Conservation (phyloP, 2,888 invertebrate species). For the Nephrotoma guestfalica region DNA sequence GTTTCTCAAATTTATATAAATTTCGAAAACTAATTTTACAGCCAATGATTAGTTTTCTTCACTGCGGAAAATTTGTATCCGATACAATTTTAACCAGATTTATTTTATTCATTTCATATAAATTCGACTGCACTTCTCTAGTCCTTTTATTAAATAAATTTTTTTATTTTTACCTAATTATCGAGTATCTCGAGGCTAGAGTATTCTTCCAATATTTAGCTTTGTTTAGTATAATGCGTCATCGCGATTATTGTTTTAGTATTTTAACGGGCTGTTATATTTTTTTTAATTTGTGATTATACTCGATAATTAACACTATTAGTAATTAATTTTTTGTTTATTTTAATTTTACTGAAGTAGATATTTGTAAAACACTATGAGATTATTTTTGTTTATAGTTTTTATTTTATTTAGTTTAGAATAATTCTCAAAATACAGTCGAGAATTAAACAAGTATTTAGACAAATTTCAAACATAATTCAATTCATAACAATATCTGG, state of each 20-base stretch:
- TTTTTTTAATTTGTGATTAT: not conserved
- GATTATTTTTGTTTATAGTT: not conserved
- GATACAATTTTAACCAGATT: too few species aligned
- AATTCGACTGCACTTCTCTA: not conserved
- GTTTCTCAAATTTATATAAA: too few species aligned
- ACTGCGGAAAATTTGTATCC: not conserved
- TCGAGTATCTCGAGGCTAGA: not conserved
- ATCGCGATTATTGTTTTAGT: not conserved
- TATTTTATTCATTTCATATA: not conserved
- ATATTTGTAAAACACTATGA: not conserved
- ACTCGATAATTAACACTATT: not conserved
- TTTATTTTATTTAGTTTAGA: not conserved
- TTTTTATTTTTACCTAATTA: not conserved
- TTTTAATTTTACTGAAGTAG: not conserved
- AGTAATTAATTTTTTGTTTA: too few species aligned
- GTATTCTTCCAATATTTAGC: too few species aligned
- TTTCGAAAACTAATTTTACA: not conserved
- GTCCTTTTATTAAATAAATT: not conserved
- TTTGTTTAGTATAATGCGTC: not conserved
- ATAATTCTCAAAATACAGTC: too few species aligned
- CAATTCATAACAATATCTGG: too few species aligned
- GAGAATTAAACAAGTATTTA: too few species aligned
- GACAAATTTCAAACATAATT: too few species aligned
- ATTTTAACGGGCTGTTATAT: not conserved
- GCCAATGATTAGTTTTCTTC: not conserved